Conservation (phyloP, 2,888 invertebrate genomes). For the Drosophila buzzatii region DNA sequence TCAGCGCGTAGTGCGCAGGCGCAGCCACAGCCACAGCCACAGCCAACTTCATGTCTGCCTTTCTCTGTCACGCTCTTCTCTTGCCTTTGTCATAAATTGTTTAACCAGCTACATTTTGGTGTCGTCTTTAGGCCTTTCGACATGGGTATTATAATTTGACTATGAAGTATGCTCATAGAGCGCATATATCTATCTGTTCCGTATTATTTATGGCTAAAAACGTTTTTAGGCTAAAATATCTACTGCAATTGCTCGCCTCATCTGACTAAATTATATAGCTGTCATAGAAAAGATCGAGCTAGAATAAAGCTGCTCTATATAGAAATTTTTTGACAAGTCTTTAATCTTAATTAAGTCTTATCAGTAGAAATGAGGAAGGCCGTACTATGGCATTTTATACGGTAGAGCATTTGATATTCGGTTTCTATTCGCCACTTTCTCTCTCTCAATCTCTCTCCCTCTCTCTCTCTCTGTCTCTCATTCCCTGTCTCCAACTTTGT, state of each 20-base stretch:
- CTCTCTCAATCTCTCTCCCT: not conserved
- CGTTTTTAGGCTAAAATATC: not conserved
- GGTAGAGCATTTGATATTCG: not conserved
- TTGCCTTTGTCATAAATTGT: slow-evolving; percentile 46
- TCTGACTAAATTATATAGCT: not conserved
- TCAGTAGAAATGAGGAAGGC: too few species aligned
- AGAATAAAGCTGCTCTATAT: not conserved
- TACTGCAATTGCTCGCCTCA: not conserved
- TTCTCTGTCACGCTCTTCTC: slow-evolving; percentile 13
- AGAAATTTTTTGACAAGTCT: not conserved
- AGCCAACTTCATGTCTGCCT: slow-evolving; percentile 38
- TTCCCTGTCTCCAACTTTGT: not conserved
- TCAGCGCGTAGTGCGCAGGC: slow-evolving; percentile 62
- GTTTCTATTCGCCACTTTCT: too few species aligned
- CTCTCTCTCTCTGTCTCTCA: not conserved
- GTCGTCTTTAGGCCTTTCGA: not conserved
- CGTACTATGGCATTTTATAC: too few species aligned
- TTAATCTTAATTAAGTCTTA: not conserved
- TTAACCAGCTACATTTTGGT: slow-evolving; percentile 33
- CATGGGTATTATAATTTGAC: not conserved
- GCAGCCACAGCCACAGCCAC: slow-evolving; percentile 72
- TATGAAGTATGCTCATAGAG: not conserved
- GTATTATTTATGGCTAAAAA: not conserved
- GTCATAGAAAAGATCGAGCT: not conserved
- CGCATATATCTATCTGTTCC: not conserved